Conservation (phyloP, 2,888 invertebrate genomes). For the Stenotaenia linearis region DNA sequence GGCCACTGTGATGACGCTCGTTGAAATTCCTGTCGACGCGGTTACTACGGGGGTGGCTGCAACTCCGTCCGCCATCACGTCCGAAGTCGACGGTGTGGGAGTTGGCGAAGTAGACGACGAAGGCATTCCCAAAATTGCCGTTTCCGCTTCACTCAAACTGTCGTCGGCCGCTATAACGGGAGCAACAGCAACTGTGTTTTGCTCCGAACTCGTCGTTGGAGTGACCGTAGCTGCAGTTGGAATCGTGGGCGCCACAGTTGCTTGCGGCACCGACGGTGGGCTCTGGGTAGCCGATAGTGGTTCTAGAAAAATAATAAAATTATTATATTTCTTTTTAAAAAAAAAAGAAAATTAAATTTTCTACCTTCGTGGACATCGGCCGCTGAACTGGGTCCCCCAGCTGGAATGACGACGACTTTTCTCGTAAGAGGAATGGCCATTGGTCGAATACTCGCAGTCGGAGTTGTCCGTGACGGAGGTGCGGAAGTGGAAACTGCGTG, state of each 20-base stretch:
- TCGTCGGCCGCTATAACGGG: not conserved
- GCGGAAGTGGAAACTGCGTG: constrained; percentile 35
- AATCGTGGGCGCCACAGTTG: constrained; percentile 38
- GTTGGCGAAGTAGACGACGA: not conserved
- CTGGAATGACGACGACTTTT: constrained; percentile 40
- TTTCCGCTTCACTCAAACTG: not conserved
- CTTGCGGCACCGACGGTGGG: constrained; percentile 34
- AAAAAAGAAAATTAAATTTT: too few relatives aligned
- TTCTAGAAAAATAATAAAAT: too few relatives aligned
- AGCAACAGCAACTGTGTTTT: not conserved
- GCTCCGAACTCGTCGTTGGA: constrained; percentile 43
- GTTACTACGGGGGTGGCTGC: constrained; percentile 36
- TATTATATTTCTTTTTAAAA: too few relatives aligned
- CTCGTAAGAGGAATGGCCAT: constrained; percentile 61
- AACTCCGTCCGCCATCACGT: constrained; percentile 36
- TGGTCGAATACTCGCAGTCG: constrained; percentile 85
- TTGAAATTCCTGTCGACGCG: too few relatives aligned
- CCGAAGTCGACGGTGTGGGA: constrained; percentile 18
- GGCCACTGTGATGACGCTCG: not conserved
- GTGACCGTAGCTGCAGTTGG: constrained; percentile 45
- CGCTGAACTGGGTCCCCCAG: too few relatives aligned
- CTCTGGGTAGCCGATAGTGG: not conserved
- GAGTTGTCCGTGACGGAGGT: constrained; percentile 64
- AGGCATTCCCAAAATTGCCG: not conserved
- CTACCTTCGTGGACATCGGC: constrained; percentile 33